A percentile compares a stretch with the other conserved stretches of the same genome.
Conservation (phyloP, 2,113 vertebrate genomes). For the Apeltes quadracus region DNA sequence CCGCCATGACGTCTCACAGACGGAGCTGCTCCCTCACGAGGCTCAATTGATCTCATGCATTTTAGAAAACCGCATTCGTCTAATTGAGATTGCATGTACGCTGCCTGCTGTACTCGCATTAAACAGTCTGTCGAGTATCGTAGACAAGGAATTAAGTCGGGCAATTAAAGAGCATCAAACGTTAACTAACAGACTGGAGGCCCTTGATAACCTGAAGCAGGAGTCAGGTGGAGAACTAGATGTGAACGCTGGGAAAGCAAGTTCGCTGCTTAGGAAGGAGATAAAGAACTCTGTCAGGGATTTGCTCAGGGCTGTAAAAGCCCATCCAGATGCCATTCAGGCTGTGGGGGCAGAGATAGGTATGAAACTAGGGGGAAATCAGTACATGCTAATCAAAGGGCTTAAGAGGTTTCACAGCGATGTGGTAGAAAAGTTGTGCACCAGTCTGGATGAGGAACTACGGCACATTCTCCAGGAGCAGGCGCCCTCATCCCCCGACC, state of each 20-base stretch:
- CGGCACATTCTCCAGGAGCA: conserved; percentile 64
- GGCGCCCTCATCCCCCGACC: conserved; percentile 40
- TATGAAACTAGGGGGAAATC: conserved; percentile 21
- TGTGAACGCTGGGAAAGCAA: conserved; percentile 1
- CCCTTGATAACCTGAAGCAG: not conserved
- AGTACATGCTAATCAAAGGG: conserved; percentile 50
- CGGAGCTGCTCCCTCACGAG: conserved; percentile 74
- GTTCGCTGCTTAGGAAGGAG: conserved; percentile 19
- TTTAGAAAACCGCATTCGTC: conserved; percentile 79
- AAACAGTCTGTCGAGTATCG: conserved; percentile 21
- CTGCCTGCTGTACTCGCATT: conserved; percentile 56
- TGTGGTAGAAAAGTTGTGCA: conserved; percentile 79
- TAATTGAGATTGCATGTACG: conserved; percentile 71
- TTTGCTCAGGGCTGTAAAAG: conserved; percentile 75
- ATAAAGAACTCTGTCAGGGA: conserved; percentile 77
- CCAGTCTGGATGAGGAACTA: conserved; percentile 74
- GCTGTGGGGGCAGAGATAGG: conserved; percentile 39
- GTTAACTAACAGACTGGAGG: conserved; percentile 56
- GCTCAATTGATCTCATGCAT: conserved; percentile 76
- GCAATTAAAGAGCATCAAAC: conserved; percentile 67
- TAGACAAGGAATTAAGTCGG: conserved; percentile 53
- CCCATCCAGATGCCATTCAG: conserved; percentile 46
- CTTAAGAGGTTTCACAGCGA: conserved; percentile 80
- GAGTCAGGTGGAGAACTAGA: not conserved
- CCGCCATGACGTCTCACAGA: conserved; percentile 45